Conservation (phyloP, 2,888 invertebrate genomes). For the Sesia apiformis region DNA sequence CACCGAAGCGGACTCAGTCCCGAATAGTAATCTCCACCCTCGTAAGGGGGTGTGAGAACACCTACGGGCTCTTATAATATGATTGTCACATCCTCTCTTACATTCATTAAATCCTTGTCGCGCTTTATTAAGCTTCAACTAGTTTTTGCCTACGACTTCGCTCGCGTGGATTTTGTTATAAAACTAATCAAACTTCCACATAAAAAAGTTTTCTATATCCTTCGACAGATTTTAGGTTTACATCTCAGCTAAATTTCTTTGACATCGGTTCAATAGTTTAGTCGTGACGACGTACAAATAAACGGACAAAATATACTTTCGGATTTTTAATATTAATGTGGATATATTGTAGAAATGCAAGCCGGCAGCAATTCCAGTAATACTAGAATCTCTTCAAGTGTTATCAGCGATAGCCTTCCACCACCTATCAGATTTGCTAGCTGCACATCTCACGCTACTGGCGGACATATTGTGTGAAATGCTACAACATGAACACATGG, state of each 20-base stretch:
- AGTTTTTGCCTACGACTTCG: neutral
- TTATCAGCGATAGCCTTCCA: slow-evolving; percentile 76
- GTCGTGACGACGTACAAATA: too few species aligned
- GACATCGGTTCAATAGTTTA: too few species aligned
- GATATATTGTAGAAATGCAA: slow-evolving; percentile 34
- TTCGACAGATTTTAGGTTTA: too few species aligned
- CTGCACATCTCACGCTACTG: slow-evolving; percentile 74
- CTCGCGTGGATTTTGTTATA: too few species aligned
- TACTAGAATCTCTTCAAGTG: slow-evolving; percentile 86
- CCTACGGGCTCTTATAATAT: too few species aligned
- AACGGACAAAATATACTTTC: too few species aligned
- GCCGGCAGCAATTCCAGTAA: slow-evolving; percentile 77
- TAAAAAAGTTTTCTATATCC: neutral
- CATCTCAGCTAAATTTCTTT: too few species aligned
- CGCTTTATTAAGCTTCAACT: neutral
- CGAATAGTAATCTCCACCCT: too few species aligned
- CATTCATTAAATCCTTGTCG: neutral
- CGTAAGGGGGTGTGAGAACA: too few species aligned
- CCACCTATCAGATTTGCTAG: slow-evolving; percentile 72
- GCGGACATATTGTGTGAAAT: slow-evolving; percentile 75
- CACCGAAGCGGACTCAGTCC: too few species aligned
- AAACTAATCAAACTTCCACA: neutral
- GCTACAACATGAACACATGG: slow-evolving; percentile 76
- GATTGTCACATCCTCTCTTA: too few species aligned
- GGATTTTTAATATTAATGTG: too few species aligned